Base-by-base conservation (phyloP, 1,140 invertebrate species). In the Drosophila carrolli region DNA sequence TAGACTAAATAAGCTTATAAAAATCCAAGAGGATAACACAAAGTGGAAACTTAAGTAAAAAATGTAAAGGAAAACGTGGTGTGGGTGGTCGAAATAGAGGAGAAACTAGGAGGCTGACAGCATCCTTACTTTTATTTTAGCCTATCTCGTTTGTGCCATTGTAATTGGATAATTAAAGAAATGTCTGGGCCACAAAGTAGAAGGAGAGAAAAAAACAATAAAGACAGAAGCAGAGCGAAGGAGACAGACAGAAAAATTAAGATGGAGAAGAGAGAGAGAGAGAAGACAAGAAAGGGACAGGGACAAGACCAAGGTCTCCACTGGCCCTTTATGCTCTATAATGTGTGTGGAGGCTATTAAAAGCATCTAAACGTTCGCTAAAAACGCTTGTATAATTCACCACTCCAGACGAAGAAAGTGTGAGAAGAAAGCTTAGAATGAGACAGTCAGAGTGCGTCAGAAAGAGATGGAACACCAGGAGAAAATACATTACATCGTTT, bases 91-190 rank as follows among this genome's bases (percentile, higher is more conserved):
- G 16, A 46, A 38, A 23, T 5, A 40, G 38, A 13, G 37, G 9
- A 47, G 37, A 38, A 44, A 48, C 44, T 48, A 43, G 43, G 35
- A 57, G 35, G 32, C 48, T 71, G 55, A 37, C 32, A 80, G 55
- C 58, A 65, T 61, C 56, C 43, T 48, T 41, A 29, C 32, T 44
- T 61, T 51, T 41, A 11, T 41, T 23, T 55, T 57, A n/a, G 55
- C 43, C 47, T 62, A 47, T 55, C 53, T 66, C 71, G 65, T 74
- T 77, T 79, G 61, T 70, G 71, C 75, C 77, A 79, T 88, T 88
- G 84, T 88, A 88, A 88, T 89, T 88, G 84, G 84, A 88, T 89
- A 88, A 88, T 88, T 88, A 88, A 89, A 89, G 80, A 75, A 88
- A 84, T 78, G 80, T 68, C 84, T 75, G 72, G 44, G 72, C 84